Evolutionary conservation across 2,888 invertebrate species (phyloP).

Genomic region (Molorchus minor): DNA sequence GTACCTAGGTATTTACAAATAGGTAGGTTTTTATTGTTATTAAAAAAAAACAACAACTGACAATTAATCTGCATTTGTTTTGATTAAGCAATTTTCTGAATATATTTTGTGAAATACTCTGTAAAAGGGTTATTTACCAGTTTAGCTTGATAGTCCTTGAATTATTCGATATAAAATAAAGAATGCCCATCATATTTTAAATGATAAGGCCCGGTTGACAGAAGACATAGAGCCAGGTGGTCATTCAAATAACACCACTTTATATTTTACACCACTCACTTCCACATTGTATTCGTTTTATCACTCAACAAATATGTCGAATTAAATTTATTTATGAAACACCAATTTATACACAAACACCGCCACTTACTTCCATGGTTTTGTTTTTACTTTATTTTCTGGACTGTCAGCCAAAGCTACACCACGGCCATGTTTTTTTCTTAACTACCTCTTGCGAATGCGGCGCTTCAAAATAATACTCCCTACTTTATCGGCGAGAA

Average conservation of each 20-base stretch:
- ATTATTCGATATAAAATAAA: constrained; percentile 47
- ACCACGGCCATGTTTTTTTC: constrained; percentile 46
- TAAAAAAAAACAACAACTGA: constrained; percentile 22
- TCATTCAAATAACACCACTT: constrained; percentile 54
- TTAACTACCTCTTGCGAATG: constrained; percentile 44
- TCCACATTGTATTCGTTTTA: constrained; percentile 37
- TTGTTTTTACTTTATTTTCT: constrained; percentile 37
- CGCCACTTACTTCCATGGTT: constrained; percentile 40
- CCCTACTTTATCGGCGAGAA: constrained; percentile 28
- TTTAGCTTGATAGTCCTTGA: constrained; percentile 51
- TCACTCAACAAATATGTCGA: constrained; percentile 25
- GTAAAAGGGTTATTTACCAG: constrained; percentile 48
- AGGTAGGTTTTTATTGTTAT: no score
- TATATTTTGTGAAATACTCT: constrained; percentile 1
- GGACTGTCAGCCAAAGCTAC: constrained; percentile 38
- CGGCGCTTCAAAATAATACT: constrained; percentile 17
- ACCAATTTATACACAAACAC: constrained; percentile 36
- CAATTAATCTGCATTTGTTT: constrained; percentile 27
- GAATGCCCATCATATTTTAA: constrained; percentile 55
- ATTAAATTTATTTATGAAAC: constrained; percentile 32
- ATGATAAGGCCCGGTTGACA: constrained; percentile 55
- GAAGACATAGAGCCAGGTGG: constrained; percentile 57
- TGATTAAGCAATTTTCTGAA: constrained; percentile 21
- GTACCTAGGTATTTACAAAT: no score
- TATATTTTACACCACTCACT: constrained; percentile 42